phyloP scores from a whole-genome alignment of 2,113 vertebrate genomes.

The Crotalus horridus region DNA sequence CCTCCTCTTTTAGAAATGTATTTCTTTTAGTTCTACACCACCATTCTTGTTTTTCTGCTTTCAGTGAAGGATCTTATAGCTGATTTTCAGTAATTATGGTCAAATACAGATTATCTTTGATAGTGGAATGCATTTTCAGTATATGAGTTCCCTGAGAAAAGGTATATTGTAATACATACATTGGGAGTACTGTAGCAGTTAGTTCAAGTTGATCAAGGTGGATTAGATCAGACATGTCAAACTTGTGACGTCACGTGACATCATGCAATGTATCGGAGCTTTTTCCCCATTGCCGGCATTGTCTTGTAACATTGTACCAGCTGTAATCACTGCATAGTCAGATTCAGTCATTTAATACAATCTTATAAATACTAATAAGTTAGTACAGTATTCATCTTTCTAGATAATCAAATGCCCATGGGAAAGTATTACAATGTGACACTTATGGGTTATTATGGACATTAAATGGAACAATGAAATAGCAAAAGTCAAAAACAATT shows the following conservation, averaged over 20 bases:
- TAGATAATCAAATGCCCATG: constrained; percentile 52
- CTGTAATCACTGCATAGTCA: background rate
- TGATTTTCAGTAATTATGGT: too few relatives aligned
- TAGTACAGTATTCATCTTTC: constrained; percentile 29
- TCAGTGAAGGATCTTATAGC: too few relatives aligned
- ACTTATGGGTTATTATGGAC: constrained; percentile 55
- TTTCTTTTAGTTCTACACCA: too few relatives aligned
- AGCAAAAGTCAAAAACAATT: constrained; percentile 62
- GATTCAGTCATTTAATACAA: constrained; percentile 38
- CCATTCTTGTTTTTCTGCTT: too few relatives aligned
- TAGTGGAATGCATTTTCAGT: too few relatives aligned
- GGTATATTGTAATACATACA: background rate
- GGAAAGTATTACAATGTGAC: constrained; percentile 54
- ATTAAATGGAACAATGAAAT: constrained; percentile 58
- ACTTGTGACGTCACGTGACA: too few relatives aligned
- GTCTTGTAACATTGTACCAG: background rate
- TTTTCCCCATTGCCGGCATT: too few relatives aligned
- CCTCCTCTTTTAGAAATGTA: background rate
- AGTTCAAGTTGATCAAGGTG: too few relatives aligned
- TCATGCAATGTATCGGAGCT: too few relatives aligned
- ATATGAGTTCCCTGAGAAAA: too few relatives aligned
- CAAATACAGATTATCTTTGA: too few relatives aligned
- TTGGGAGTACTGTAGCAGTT: background rate
- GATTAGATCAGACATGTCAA: too few relatives aligned
- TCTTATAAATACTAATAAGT: constrained; percentile 40